Evolutionary conservation across 2,113 vertebrate species (phyloP).

Genomic region (Rhinolophus sinicus): DNA sequence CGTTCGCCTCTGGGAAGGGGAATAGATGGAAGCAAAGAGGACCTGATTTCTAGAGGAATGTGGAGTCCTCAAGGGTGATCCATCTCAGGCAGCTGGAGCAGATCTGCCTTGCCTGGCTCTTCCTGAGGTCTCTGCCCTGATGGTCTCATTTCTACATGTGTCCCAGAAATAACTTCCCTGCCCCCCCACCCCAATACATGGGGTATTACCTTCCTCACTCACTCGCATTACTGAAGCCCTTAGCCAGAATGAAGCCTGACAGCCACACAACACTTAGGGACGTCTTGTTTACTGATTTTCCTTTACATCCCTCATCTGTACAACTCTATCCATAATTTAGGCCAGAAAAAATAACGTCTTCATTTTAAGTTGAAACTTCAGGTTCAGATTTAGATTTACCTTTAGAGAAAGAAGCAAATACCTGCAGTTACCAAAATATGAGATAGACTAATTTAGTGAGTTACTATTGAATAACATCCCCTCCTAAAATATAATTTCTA

Average conservation of each 20-base stretch:
- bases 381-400: not conserved
- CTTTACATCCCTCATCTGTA: not conserved
- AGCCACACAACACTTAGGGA: not conserved
- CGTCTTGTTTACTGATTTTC: not conserved
- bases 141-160: not conserved
- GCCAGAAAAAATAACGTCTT: not conserved
- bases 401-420: constrained; percentile 29
- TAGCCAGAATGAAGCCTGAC: not conserved
- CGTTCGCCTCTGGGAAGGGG: not conserved
- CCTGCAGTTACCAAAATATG: not conserved
- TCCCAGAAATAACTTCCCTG: not conserved
- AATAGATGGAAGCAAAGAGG: not conserved
- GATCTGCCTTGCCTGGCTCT: not conserved
- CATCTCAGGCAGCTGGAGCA: not conserved
- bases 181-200: rapidly evolving
- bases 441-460: not conserved
- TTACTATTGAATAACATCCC: not conserved
- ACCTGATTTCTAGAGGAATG: not conserved
- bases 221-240: not conserved
- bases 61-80: not conserved
- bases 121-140: not conserved
- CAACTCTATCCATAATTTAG: not conserved
- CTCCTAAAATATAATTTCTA: not conserved
- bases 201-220: not conserved
- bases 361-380: constrained; percentile 24